Evolutionary conservation across 2,113 vertebrate species (phyloP).

Genomic region (Platichthys flesus): DNA sequence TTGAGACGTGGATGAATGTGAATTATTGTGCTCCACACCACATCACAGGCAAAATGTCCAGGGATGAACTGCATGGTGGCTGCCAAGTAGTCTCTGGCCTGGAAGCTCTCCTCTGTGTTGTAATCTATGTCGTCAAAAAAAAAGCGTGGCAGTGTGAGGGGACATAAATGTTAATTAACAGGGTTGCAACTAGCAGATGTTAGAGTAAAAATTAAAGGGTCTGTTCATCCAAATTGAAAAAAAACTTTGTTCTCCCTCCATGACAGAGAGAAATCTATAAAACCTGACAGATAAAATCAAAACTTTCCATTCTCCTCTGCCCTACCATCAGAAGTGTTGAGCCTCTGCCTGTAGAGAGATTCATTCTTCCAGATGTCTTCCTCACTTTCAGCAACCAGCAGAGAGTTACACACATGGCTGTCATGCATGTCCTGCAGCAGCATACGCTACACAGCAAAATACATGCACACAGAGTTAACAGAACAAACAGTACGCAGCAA

Average conservation of each 20-base stretch:
- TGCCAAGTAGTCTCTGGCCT: conserved; percentile 93
- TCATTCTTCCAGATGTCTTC: conserved; percentile 99
- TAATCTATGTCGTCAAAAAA: conserved; percentile 83
- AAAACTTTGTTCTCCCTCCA: background rate
- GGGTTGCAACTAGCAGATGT: background rate
- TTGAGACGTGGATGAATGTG: conserved; percentile 96
- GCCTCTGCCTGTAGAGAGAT: conserved; percentile 86
- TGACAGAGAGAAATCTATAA: background rate
- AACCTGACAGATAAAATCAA: background rate
- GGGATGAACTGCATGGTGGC: conserved; percentile 99
- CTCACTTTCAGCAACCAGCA: conserved; percentile 97
- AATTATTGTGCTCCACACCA: conserved; percentile 97
- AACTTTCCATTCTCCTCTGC: background rate
- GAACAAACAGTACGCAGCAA: background rate
- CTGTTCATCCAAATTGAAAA: background rate
- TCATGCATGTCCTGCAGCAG: conserved; percentile 96
- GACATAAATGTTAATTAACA: background rate
- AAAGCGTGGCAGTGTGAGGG: background rate
- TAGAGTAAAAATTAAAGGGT: background rate
- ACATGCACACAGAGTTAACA: background rate
- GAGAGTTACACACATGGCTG: conserved; percentile 93
- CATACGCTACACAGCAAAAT: conserved; percentile 84
- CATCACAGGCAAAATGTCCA: conserved; percentile 94
- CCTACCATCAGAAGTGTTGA: conserved; percentile 88
- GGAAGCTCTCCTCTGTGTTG: conserved; percentile 92